phyloP scores from a whole-genome alignment of 2,797 vertebrate genomes.

The Micrastur ruficollis region DNA sequence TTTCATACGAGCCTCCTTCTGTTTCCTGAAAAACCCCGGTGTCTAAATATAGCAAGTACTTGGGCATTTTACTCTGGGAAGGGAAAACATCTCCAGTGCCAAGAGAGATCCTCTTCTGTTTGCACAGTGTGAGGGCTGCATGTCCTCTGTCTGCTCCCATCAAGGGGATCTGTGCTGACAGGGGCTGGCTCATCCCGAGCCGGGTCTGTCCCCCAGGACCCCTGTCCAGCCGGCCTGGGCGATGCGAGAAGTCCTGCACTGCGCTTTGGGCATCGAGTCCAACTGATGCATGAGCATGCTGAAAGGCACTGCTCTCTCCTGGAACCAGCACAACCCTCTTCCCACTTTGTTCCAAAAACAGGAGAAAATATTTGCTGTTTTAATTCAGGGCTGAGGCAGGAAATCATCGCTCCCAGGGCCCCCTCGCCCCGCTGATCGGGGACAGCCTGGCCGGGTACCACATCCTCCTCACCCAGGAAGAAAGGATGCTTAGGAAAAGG shows the following conservation, averaged over 20 bases:
- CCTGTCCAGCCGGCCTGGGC: not conserved
- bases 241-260: not conserved
- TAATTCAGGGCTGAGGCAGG: not conserved
- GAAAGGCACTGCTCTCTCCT: not conserved
- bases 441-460: not conserved
- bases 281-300: not conserved
- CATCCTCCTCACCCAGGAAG: not conserved
- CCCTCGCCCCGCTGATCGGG: accelerated
- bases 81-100: conserved; percentile 20
- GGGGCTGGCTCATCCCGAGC: not conserved
- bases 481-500: not conserved
- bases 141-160: not conserved
- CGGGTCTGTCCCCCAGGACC: accelerated
- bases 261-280: not conserved
- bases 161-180: not conserved
- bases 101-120: conserved; percentile 23
- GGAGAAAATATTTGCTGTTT: not conserved
- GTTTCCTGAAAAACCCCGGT: not conserved
- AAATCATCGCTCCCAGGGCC: not conserved
- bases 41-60: conserved; percentile 46
- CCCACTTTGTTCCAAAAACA: not conserved
- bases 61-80: conserved; percentile 37
- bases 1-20: not conserved
- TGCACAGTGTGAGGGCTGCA: not conserved
- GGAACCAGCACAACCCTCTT: not conserved